Evolutionary conservation across 2,113 vertebrate genomes (phyloP).

Genomic region (Sphyrna mokarran): DNA sequence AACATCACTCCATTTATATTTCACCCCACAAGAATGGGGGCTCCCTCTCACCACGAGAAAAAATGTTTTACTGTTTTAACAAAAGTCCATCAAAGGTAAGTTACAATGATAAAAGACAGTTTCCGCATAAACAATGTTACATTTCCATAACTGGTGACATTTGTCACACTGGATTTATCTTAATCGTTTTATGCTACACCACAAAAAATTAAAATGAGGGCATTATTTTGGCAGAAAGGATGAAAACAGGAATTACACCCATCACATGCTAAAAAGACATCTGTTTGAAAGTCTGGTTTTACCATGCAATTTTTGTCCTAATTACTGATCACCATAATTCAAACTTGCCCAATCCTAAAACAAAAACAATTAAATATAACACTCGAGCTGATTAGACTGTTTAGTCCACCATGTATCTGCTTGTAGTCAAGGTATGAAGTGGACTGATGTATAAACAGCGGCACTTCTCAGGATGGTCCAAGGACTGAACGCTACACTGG

Average conservation of each 20-base stretch:
- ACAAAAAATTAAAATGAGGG: neutral
- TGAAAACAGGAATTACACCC: neutral
- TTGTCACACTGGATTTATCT: neutral
- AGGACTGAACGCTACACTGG: neutral
- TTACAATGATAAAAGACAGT: neutral
- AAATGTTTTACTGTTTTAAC: constrained; percentile 86
- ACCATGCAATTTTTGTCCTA: neutral
- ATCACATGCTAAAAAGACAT: neutral
- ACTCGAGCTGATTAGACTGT: neutral
- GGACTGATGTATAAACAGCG: neutral
- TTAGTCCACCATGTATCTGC: neutral
- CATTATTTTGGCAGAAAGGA: neutral
- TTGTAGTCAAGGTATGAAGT: neutral
- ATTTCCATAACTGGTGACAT: neutral
- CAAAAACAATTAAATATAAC: neutral
- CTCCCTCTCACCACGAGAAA: constrained; percentile 64
- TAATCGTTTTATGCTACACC: neutral
- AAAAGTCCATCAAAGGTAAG: constrained; percentile 84
- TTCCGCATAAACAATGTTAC: too few relatives aligned
- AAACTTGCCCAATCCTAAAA: neutral
- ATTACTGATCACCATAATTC: neutral
- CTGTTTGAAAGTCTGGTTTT: neutral
- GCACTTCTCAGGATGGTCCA: neutral
- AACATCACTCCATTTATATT: constrained; percentile 79
- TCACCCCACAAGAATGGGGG: constrained; percentile 73